These are phyloP conservation scores for Sinopyrophorus schimmeli DNA, from an alignment of 2,888 invertebrate genomes.

Conservation along the genomic window DNA sequence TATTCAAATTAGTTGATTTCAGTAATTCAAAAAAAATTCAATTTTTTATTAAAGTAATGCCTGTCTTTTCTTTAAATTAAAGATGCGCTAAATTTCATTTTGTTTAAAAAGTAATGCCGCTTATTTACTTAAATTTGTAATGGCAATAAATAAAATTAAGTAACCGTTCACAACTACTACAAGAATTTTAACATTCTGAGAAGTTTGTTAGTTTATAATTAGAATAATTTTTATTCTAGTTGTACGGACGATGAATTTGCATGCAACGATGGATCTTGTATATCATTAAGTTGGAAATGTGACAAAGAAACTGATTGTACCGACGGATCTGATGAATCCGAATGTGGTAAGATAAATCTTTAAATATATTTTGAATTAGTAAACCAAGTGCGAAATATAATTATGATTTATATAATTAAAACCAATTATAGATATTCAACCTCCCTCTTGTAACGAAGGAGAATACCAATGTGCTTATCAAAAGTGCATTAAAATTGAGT, in stretches of 20 bases:
- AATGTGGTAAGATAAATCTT: slow-evolving; percentile 68
- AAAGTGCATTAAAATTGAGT: slow-evolving; percentile 74
- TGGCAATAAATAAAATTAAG: too few species aligned
- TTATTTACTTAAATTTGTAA: too few species aligned
- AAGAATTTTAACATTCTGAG: neutral
- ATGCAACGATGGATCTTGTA: slow-evolving; percentile 74
- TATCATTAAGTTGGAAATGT: slow-evolving; percentile 73
- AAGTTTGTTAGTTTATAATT: too few species aligned
- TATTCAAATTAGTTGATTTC: too few species aligned
- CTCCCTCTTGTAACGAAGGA: slow-evolving; percentile 69
- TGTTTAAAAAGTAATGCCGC: too few species aligned
- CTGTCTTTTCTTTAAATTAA: too few species aligned
- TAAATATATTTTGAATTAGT: neutral
- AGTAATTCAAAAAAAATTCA: too few species aligned
- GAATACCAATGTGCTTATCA: slow-evolving; percentile 74
- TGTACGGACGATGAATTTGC: slow-evolving; percentile 74
- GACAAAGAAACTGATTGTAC: slow-evolving; percentile 76
- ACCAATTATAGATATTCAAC: slow-evolving; percentile 50
- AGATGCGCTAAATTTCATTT: too few species aligned
- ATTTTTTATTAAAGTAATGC: too few species aligned
- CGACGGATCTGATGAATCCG: slow-evolving; percentile 74
- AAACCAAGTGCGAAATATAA: neutral
- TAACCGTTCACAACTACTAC: too few species aligned
- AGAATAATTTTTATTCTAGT: too few species aligned
- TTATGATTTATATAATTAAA: slow-evolving; percentile 7